Conservation (phyloP, 2,113 vertebrate species). For the Gymnorhina tibicen region DNA sequence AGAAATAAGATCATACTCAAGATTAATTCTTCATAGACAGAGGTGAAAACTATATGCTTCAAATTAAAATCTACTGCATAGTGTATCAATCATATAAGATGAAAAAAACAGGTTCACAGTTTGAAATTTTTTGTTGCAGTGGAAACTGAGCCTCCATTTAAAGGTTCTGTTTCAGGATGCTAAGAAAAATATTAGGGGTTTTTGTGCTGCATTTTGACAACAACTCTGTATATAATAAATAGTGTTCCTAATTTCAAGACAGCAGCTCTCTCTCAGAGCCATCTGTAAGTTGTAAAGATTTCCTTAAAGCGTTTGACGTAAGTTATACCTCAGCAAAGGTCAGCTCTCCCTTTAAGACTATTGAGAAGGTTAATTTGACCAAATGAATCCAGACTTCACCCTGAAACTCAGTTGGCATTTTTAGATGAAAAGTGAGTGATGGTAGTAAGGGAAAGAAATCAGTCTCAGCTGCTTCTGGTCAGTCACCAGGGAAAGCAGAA, state of each 20-base stretch:
- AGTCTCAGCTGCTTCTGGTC: not conserved
- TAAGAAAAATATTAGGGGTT: rapidly evolving
- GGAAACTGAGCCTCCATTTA: not conserved
- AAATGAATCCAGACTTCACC: slow-evolving; percentile 30
- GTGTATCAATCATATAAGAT: not conserved
- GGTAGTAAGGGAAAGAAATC: not conserved
- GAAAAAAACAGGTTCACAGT: not conserved
- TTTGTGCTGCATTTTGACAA: not conserved
- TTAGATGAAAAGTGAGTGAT: slow-evolving; percentile 30
- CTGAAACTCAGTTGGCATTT: slow-evolving; percentile 43
- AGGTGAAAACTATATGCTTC: not conserved
- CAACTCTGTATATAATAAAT: not conserved
- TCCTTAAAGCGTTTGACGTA: not conserved
- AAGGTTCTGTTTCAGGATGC: not conserved
- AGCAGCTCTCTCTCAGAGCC: not conserved
- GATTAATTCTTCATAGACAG: not conserved
- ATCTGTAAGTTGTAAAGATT: not conserved
- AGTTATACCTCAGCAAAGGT: slow-evolving; percentile 29
- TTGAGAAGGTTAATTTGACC: slow-evolving; percentile 52
- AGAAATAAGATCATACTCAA: not conserved
- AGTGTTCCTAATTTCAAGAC: not conserved
- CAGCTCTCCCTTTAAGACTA: slow-evolving; percentile 13
- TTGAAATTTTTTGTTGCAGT: not conserved
- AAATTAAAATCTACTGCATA: not conserved
- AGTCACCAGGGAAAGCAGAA: not conserved